A percentile compares a stretch with the other conserved stretches of the same genome.
phyloP scores from a whole-genome alignment of 2,888 invertebrate genomes.

The Trimorus sp. region DNA sequence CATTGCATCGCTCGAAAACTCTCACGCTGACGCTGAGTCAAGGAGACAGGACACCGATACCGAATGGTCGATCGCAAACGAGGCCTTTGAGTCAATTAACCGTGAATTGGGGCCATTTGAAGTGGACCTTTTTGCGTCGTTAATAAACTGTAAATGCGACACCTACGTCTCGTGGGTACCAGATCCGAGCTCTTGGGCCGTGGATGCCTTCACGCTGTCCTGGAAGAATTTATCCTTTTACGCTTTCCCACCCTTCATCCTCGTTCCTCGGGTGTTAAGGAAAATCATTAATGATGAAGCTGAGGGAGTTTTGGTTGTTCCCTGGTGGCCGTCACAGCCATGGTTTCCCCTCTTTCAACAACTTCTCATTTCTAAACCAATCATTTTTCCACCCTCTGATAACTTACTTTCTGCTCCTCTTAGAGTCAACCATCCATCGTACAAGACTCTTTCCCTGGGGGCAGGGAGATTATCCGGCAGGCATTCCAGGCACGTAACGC shows the following conservation, averaged over 20 bases:
- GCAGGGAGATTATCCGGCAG: conserved; percentile 23
- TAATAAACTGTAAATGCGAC: conserved; percentile 1
- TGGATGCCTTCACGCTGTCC: conserved; percentile 5
- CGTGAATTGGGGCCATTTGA: conserved; percentile 7
- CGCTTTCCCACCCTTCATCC: conserved; percentile 10
- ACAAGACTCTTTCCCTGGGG: conserved; percentile 22
- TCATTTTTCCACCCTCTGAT: conserved; percentile 20
- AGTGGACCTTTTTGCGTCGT: conserved; percentile 10
- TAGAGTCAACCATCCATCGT: conserved; percentile 24
- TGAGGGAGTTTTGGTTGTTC: conserved; percentile 14
- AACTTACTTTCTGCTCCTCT: conserved; percentile 23
- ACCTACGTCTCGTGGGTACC: conserved; percentile 8
- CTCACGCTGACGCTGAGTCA: conserved; percentile 3
- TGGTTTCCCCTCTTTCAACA: conserved; percentile 23
- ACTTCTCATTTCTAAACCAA: conserved; percentile 11
- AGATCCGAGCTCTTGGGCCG: conserved; percentile 6
- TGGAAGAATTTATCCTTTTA: conserved; percentile 1
- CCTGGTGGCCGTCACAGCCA: conserved; percentile 28
- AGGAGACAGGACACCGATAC: conserved; percentile 6
- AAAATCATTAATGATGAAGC: conserved; percentile 16
- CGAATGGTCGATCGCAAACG: conserved; percentile 8
- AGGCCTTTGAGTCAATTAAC: neutral
- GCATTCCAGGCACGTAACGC: neutral
- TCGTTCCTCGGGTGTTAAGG: conserved; percentile 4
- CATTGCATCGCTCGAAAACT: conserved; percentile 11